Evolutionary conservation across 2,113 vertebrate genomes (phyloP).

Genomic region (Bubo blakistoni): DNA sequence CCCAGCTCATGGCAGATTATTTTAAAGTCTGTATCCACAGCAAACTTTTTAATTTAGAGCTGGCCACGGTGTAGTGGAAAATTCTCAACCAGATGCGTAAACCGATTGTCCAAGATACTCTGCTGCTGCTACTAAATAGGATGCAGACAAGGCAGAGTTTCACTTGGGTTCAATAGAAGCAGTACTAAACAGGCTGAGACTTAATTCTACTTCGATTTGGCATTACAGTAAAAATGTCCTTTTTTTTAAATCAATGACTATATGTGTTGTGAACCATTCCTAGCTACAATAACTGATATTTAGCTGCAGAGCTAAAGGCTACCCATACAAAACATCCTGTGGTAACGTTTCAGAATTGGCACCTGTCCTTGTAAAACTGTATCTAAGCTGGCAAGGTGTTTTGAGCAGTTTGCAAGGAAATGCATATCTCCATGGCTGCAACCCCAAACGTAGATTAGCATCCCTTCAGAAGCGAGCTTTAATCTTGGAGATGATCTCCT

Average conservation of each 20-base stretch:
- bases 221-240: not conserved
- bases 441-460: accelerated
- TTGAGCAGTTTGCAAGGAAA: not conserved
- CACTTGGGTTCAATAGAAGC: not conserved
- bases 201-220: not conserved
- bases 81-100: not conserved
- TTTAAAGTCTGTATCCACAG: not conserved
- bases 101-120: not conserved
- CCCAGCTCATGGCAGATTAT: not conserved
- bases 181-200: not conserved
- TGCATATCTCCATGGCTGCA: not conserved
- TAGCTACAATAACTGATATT: not conserved
- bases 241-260: not conserved
- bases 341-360: not conserved
- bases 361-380: not conserved
- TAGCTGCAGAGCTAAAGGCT: not conserved
- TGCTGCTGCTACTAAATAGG: not conserved
- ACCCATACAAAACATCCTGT: not conserved
- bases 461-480: not conserved
- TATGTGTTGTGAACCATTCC: not conserved
- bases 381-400: not conserved
- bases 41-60: not conserved
- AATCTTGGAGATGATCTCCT: not conserved
- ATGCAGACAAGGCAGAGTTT: not conserved
- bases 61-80: not conserved